Conservation (phyloP, 2,888 invertebrate genomes). For the Xestia ashworthii region DNA sequence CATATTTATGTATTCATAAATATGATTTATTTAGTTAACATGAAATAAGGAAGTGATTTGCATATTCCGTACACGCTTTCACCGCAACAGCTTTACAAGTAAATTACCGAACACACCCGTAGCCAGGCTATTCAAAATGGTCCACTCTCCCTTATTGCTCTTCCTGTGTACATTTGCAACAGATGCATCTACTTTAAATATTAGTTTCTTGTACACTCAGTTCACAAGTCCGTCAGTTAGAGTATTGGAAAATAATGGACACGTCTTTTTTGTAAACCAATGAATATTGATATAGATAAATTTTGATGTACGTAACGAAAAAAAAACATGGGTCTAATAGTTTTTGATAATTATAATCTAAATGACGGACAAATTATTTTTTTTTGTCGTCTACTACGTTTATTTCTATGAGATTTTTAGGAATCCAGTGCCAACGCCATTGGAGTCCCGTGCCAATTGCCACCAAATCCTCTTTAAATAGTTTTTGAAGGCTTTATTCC, state of each 20-base stretch:
- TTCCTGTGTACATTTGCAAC: slow-evolving; percentile 39
- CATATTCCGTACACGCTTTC: slow-evolving; percentile 25
- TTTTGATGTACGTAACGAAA: too few relatives aligned
- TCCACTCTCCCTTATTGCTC: slow-evolving; percentile 48
- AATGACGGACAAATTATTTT: too few relatives aligned
- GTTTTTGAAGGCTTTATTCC: slow-evolving; percentile 84
- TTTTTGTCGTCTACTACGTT: too few relatives aligned
- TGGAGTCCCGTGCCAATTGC: slow-evolving; percentile 77
- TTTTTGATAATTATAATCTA: too few relatives aligned
- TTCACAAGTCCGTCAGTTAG: too few relatives aligned
- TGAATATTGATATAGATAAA: too few relatives aligned
- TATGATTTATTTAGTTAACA: not conserved
- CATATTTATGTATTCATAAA: not conserved
- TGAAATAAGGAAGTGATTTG: not conserved
- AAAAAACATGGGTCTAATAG: too few relatives aligned
- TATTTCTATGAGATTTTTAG: slow-evolving; percentile 36
- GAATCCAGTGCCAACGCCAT: slow-evolving; percentile 61
- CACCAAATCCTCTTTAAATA: slow-evolving; percentile 86
- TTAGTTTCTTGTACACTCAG: slow-evolving; percentile 16
- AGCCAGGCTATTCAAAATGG: slow-evolving; percentile 48
- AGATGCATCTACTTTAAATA: slow-evolving; percentile 44
- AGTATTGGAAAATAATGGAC: too few relatives aligned
- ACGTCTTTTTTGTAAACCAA: too few relatives aligned
- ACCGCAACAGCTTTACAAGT: slow-evolving; percentile 24
- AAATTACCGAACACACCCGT: slow-evolving; percentile 35